Percentiles rank a stretch among this genome's conserved stretches.
phyloP scores from a whole-genome alignment of 1,140 invertebrate species.

The Drosophila triauraria region DNA sequence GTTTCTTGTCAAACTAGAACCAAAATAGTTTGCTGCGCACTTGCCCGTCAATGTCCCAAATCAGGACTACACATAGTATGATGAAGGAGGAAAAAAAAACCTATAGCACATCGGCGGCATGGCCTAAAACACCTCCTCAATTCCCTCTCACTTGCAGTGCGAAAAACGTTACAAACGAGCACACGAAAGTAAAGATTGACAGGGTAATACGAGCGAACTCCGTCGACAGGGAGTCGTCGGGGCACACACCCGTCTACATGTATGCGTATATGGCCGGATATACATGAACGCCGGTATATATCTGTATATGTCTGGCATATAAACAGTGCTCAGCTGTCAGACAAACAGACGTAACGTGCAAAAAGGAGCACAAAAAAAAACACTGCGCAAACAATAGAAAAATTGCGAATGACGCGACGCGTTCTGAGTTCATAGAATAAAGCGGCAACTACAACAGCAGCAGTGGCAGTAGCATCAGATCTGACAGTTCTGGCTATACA shows the following conservation, averaged over 20 bases:
- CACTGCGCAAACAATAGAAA: conserved; percentile 60
- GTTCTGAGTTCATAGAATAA: conserved; percentile 55
- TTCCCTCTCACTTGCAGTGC: conserved; percentile 27
- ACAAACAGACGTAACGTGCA: conserved; percentile 65
- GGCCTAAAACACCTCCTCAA: conserved; percentile 21
- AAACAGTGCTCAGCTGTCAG: conserved; percentile 71
- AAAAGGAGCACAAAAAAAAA: conserved; percentile 42
- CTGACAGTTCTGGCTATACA: conserved; percentile 39
- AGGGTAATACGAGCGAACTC: conserved; percentile 56
- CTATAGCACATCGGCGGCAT: conserved; percentile 6
- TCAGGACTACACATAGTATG: conserved; percentile 8
- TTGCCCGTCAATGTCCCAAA: conserved; percentile 1
- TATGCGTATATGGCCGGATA: conserved; percentile 18
- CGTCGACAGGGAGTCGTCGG: conserved; percentile 60
- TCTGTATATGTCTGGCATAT: conserved; percentile 52
- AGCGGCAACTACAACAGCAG: conserved; percentile 30
- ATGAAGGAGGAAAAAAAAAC: not conserved
- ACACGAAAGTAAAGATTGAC: conserved; percentile 63
- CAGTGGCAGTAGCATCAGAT: conserved; percentile 28
- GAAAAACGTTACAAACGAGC: conserved; percentile 58
- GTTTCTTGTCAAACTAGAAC: not conserved
- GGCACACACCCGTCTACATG: conserved; percentile 15
- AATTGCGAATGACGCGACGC: conserved; percentile 62
- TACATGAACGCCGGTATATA: not conserved
- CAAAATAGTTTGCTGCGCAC: conserved; percentile 15